Evolutionary conservation across 2,113 vertebrate species (phyloP).

Genomic region (Mohoua ochrocephala): DNA sequence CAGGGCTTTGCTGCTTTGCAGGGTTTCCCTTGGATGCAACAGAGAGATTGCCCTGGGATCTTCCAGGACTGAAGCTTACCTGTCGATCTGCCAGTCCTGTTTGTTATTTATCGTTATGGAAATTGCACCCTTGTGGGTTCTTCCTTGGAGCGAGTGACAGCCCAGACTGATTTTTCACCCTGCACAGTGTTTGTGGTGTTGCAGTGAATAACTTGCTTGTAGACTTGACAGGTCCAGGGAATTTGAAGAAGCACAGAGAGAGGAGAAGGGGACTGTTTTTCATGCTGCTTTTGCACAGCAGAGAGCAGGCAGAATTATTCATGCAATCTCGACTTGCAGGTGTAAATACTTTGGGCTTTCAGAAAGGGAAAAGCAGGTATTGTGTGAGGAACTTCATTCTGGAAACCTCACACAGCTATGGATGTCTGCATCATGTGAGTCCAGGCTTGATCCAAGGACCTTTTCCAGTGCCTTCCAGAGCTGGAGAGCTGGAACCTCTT

Average conservation of each 20-base stretch:
- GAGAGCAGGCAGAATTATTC: not conserved
- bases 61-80: not conserved
- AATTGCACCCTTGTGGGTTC: not conserved
- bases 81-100: not conserved
- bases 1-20: not conserved
- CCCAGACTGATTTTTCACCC: not conserved
- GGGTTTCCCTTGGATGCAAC: not conserved
- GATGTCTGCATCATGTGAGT: not conserved
- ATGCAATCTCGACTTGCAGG: not conserved
- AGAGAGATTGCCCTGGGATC: not conserved
- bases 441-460: not conserved
- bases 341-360: not conserved
- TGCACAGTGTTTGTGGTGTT: not conserved
- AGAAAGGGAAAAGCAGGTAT: not conserved
- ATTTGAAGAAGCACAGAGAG: not conserved
- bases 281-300: not conserved
- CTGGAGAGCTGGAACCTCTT: not conserved
- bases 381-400: not conserved
- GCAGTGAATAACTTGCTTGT: not conserved
- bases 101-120: slow-evolving; percentile 16
- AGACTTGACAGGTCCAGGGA: not conserved
- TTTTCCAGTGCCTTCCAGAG: not conserved
- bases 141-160: not conserved
- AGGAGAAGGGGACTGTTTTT: not conserved
- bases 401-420: not conserved